Evolutionary conservation across 2,797 vertebrate species (phyloP).

Genomic region (Protosalanx chinensis): DNA sequence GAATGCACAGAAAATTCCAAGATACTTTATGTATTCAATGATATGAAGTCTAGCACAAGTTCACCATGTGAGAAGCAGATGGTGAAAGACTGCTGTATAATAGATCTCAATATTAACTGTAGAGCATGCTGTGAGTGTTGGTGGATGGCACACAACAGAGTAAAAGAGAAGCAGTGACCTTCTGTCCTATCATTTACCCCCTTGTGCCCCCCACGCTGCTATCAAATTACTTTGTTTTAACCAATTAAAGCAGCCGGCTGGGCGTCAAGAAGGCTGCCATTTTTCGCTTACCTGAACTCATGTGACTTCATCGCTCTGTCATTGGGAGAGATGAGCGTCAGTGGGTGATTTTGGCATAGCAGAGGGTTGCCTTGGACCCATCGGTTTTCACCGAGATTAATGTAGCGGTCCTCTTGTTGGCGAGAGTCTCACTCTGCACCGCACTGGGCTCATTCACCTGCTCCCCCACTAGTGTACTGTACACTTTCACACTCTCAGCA

Average conservation of each 20-base stretch:
- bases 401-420: slow-evolving; percentile 45
- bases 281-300: slow-evolving; percentile 72
- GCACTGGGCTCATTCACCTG: slow-evolving; percentile 19
- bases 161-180: slow-evolving; percentile 77
- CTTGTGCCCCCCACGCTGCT: slow-evolving; percentile 70
- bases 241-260: slow-evolving; percentile 80
- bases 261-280: slow-evolving; percentile 69
- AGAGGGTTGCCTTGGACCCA: slow-evolving; percentile 55
- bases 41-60: slow-evolving; percentile 59
- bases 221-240: slow-evolving; percentile 83
- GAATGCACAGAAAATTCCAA: background rate
- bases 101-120: slow-evolving; percentile 78
- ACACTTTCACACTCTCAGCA: background rate
- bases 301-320: slow-evolving; percentile 72
- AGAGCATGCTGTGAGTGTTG: slow-evolving; percentile 76
- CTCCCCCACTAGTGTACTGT: background rate
- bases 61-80: slow-evolving; percentile 72
- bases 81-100: slow-evolving; percentile 73
- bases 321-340: slow-evolving; percentile 57
- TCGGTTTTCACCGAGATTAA: slow-evolving; percentile 56
- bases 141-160: slow-evolving; percentile 71
- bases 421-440: slow-evolving; percentile 24
- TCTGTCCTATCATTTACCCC: slow-evolving; percentile 81
- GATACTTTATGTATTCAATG: slow-evolving; percentile 37
- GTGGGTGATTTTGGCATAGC: slow-evolving; percentile 57